phyloP scores from a whole-genome alignment of 2,113 vertebrate genomes.

The Gadus macrocephalus region DNA sequence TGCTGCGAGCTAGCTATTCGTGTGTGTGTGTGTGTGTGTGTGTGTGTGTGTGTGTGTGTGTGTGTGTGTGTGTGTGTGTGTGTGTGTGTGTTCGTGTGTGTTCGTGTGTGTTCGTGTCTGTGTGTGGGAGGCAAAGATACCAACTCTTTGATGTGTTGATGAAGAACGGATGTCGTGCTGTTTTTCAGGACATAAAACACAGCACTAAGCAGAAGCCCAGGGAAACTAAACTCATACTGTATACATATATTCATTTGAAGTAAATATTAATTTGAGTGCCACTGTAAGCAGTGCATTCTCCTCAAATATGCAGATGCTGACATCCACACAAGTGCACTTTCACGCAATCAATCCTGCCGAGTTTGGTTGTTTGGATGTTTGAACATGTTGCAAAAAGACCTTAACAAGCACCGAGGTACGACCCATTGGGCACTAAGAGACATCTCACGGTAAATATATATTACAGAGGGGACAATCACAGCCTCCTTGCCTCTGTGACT shows the following conservation, averaged over 20 bases:
- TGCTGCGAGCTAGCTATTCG: too few relatives aligned
- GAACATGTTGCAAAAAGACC: background rate
- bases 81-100: background rate
- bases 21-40: background rate
- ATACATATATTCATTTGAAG: too few relatives aligned
- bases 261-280: too few relatives aligned
- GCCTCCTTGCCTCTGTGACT: conserved; percentile 38
- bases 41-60: background rate
- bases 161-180: conserved; percentile 11
- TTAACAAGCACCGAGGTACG: background rate
- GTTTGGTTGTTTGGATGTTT: background rate
- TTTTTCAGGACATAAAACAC: conserved; percentile 13
- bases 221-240: too few relatives aligned
- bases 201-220: too few relatives aligned
- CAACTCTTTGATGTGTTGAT: conserved; percentile 10
- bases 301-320: background rate
- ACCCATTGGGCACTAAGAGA: conserved; percentile 26
- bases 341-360: background rate
- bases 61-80: background rate
- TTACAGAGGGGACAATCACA: conserved; percentile 46
- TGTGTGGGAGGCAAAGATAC: background rate
- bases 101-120: background rate
- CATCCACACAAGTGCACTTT: background rate
- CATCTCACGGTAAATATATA: conserved; percentile 22
- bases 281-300: background rate